phyloP scores from a whole-genome alignment of 2,113 vertebrate genomes.

The Malurus cyaneus region DNA sequence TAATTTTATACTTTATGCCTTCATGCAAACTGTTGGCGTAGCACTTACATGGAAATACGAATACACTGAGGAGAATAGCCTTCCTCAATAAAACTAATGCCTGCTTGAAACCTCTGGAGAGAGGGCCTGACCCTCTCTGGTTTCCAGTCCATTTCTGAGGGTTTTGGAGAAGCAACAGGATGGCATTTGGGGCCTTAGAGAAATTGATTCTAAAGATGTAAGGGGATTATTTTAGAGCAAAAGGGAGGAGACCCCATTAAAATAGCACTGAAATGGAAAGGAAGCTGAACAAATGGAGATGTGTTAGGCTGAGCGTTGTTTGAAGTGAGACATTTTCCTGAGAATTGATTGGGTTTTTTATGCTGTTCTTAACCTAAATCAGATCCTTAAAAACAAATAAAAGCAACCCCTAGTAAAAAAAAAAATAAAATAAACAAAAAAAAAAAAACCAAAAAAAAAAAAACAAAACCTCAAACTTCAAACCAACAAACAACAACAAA shows the following conservation, averaged over 20 bases:
- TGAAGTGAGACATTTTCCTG: conserved; percentile 48
- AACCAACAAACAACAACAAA: neutral
- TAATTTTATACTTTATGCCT: neutral
- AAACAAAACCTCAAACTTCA: neutral
- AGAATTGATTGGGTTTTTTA: conserved; percentile 49
- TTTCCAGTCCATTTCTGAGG: conserved; percentile 30
- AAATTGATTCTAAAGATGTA: conserved; percentile 65
- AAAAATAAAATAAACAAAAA: too few relatives aligned
- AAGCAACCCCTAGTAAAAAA: neutral
- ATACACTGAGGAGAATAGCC: neutral
- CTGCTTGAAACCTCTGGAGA: neutral
- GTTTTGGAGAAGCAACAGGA: conserved; percentile 25
- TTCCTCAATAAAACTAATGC: neutral
- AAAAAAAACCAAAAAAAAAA: neutral
- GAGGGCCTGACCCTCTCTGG: neutral
- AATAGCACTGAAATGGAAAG: conserved; percentile 48
- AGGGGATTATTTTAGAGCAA: conserved; percentile 55
- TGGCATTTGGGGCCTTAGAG: neutral
- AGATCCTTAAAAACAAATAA: conserved; percentile 31
- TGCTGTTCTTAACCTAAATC: conserved; percentile 20
- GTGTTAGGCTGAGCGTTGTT: neutral
- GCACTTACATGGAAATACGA: neutral
- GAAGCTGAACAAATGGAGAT: conserved; percentile 32
- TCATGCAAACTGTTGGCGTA: neutral
- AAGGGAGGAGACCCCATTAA: conserved; percentile 41